Base-by-base conservation (phyloP, 2,888 invertebrate genomes). In the Elaeidobius kamerunicus region DNA sequence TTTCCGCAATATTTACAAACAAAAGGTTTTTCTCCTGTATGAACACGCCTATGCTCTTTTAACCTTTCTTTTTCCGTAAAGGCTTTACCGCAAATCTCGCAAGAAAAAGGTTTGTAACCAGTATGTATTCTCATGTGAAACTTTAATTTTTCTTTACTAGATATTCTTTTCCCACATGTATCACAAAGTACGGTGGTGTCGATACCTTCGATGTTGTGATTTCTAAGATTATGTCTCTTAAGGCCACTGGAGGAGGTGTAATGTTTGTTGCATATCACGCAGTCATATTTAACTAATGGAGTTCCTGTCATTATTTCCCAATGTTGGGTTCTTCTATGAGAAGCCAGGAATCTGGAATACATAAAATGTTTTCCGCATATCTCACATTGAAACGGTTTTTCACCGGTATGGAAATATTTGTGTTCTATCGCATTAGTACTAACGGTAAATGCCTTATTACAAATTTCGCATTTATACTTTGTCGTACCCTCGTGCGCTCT, bases 361-460 rank as follows among this genome's bases (percentile, higher is more conserved):
- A 77, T 78, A 51, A 78, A 78, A 27, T 76, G 75, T 56, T 78
- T 78, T 30, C 77, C 78, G 41, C 63, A 62, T 11, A 62, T 63
- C 52, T 63, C 63, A 34, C 63, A 62, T 17, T 59, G 62, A 41
- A 62, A 65, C 0, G 62, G 62, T 32, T 63, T 65, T 51, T 79
- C 79, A 0, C 79, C 79, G 0, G 76, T 78, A 51, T 80, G 80
- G 53, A 68, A 70, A 52, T 70, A 67, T 58, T 71, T 71, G 57
- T 72, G 72, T 40, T 72, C 71, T 16, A 75, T 73, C 18, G 79
- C 77, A 65, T 78, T 77, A 20, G 76, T 77, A 52, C 75, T 74
- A 28, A 75, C 55, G 0, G 69, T 63, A 47, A 66, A 66, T 3
- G 61, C 63, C 47, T 66, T 66, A 6, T 60, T 49, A 53, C 67